phyloP scores from a whole-genome alignment of 2,797 vertebrate genomes.

The Cossypha dichroa region DNA sequence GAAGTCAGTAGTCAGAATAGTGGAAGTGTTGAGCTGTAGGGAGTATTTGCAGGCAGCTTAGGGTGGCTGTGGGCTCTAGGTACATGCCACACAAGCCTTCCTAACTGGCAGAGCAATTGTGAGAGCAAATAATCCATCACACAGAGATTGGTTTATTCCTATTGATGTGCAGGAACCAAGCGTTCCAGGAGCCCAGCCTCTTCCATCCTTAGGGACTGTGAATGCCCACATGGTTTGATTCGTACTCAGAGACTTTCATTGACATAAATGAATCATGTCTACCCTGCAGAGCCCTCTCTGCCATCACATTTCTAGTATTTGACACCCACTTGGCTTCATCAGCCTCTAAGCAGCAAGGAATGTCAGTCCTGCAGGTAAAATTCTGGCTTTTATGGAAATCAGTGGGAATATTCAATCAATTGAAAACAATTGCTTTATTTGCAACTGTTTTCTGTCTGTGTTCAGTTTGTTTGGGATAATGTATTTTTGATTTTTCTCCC shows the following conservation, averaged over 20 bases:
- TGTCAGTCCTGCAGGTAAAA: background rate
- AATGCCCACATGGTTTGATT: background rate
- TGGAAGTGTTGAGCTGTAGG: background rate
- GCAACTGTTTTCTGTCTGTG: slow-evolving; percentile 5
- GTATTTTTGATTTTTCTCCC: background rate
- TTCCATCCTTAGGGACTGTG: background rate
- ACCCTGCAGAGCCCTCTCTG: background rate
- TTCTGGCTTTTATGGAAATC: background rate
- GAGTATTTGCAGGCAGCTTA: background rate
- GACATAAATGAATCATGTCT: background rate
- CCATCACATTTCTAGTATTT: background rate
- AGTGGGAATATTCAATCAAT: background rate
- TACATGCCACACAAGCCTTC: background rate
- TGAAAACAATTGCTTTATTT: background rate
- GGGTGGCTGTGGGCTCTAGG: background rate
- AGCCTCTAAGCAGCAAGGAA: background rate
- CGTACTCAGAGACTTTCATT: background rate
- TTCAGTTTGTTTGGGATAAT: background rate
- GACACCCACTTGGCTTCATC: background rate
- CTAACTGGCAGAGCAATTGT: background rate
- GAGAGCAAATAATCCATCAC: background rate
- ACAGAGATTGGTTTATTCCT: background rate
- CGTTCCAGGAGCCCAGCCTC: background rate
- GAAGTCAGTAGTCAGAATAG: background rate
- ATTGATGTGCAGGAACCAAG: background rate